Evolutionary conservation across 1,140 invertebrate species (phyloP).

Genomic region (Choristoneura fumiferana): DNA sequence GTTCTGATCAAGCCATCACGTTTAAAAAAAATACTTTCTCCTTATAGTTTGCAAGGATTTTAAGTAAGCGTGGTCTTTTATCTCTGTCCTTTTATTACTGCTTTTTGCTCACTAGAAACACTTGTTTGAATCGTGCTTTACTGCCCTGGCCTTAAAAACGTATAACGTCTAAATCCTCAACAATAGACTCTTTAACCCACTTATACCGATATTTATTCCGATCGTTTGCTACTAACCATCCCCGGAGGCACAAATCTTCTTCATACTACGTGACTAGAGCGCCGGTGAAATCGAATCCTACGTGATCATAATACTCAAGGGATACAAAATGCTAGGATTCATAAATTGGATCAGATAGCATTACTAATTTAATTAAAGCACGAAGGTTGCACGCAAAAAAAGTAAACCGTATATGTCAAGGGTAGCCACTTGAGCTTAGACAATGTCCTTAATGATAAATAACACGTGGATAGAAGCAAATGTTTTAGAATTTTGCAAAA

Average conservation of each 20-base stretch:
- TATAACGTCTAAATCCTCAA: no score
- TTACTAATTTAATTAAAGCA: background rate
- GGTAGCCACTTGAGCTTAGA: background rate
- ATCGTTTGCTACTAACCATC: slow-evolving; percentile 1
- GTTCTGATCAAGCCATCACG: no score
- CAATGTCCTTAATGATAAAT: background rate
- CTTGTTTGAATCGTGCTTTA: no score
- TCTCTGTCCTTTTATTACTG: no score
- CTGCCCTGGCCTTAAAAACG: no score
- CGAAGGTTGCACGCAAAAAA: no score
- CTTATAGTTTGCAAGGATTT: no score
- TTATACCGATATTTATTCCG: slow-evolving; percentile 8
- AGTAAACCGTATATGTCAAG: no score
- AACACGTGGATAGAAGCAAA: background rate
- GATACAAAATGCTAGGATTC: background rate
- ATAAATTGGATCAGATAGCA: background rate
- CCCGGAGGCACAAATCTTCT: slow-evolving; percentile 9
- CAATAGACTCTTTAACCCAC: background rate
- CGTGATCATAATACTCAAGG: background rate
- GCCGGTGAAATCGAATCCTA: background rate
- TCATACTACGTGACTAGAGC: background rate
- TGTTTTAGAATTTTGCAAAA: background rate
- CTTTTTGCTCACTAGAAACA: no score
- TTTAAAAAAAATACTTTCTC: no score
- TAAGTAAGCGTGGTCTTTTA: no score